A percentile compares a stretch with the other conserved stretches of the same genome.
phyloP scores from a whole-genome alignment of 2,113 vertebrate genomes.

The Nipponia nippon region DNA sequence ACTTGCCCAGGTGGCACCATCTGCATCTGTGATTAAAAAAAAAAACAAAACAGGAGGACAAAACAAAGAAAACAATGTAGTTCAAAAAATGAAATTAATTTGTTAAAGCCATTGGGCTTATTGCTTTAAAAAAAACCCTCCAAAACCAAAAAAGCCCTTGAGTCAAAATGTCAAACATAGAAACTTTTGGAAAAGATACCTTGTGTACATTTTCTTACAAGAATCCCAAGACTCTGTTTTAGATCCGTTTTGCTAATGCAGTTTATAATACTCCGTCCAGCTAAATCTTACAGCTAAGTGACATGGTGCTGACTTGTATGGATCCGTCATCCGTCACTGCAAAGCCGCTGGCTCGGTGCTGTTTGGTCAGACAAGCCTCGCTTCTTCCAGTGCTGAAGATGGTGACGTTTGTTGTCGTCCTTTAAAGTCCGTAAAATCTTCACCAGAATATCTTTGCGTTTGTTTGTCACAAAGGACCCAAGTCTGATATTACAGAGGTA shows the following conservation, averaged over 20 bases:
- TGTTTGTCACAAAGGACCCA: neutral
- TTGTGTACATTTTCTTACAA: accelerated
- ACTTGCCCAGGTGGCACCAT: neutral
- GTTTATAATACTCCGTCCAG: neutral
- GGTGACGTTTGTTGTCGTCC: neutral
- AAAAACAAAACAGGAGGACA: neutral
- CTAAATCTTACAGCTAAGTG: neutral
- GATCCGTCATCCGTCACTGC: neutral
- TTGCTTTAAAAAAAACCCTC: neutral
- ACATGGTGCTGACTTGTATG: neutral
- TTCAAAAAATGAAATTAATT: neutral
- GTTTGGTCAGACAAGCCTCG: neutral
- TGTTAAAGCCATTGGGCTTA: neutral
- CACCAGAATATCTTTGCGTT: neutral
- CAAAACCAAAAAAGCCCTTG: neutral
- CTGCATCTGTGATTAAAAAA: neutral
- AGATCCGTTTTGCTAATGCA: neutral
- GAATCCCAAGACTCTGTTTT: neutral
- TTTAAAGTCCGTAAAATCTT: neutral
- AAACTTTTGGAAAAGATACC: neutral
- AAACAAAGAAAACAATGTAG: neutral
- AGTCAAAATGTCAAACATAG: neutral
- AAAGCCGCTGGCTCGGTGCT: neutral
- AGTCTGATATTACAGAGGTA: neutral
- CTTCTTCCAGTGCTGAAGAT: neutral